These are phyloP conservation scores for Grantiella picta DNA, from an alignment of 2,113 vertebrate genomes.

Conservation along the genomic window DNA sequence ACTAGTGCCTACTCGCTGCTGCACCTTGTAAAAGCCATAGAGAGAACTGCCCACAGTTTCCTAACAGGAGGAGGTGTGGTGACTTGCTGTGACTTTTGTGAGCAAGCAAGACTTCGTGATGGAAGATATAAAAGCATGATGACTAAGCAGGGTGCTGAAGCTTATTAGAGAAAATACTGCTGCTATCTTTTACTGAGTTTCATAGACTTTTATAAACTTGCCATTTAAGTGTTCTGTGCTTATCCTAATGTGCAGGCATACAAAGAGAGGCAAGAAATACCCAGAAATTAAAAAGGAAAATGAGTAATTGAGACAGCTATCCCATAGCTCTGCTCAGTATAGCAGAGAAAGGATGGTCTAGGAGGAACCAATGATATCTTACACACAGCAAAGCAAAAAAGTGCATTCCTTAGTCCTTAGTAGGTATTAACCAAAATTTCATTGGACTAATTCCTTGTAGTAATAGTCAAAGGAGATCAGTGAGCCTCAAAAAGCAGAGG, in stretches of 20 bases:
- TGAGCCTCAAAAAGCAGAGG: neutral
- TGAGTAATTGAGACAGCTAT: neutral
- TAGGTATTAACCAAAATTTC: neutral
- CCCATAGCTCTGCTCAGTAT: neutral
- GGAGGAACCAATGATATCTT: neutral
- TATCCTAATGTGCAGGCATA: neutral
- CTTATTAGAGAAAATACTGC: conserved; percentile 27
- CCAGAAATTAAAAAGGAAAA: neutral
- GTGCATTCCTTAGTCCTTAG: neutral
- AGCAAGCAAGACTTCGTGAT: conserved; percentile 15
- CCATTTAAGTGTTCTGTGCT: neutral
- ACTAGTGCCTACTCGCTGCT: neutral
- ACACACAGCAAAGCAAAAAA: neutral
- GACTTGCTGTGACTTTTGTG: conserved; percentile 32
- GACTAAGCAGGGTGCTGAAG: conserved; percentile 10
- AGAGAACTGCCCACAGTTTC: conserved; percentile 19
- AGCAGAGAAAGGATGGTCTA: neutral
- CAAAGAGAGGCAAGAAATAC: neutral
- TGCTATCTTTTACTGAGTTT: neutral
- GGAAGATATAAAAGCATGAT: conserved; percentile 45
- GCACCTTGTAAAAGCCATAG: conserved; percentile 5
- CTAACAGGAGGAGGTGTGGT: conserved; percentile 36
- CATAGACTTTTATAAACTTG: neutral
- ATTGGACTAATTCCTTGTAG: neutral
- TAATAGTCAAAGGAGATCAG: neutral